phyloP scores from a whole-genome alignment of 1,140 invertebrate genomes.

The Leguminivora glycinivorella region DNA sequence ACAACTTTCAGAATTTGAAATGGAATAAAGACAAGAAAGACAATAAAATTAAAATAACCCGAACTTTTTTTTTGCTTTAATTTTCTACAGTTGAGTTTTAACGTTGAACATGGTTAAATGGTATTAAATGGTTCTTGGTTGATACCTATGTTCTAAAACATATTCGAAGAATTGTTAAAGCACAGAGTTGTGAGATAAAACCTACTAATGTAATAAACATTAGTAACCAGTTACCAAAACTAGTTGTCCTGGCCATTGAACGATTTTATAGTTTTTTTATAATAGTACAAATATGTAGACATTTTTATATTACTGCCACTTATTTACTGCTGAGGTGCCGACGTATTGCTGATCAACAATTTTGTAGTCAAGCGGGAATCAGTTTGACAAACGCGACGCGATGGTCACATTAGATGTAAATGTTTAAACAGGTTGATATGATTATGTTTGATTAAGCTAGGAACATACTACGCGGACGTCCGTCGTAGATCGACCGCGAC shows the following conservation, averaged over 20 bases:
- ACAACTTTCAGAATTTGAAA: conserved; percentile 3
- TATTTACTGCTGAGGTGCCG: neutral
- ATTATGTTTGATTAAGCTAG: too few relatives aligned
- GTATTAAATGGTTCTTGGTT: too few relatives aligned
- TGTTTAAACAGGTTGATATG: too few relatives aligned
- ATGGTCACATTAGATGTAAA: too few relatives aligned
- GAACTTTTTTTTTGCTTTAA: too few relatives aligned
- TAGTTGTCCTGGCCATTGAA: neutral
- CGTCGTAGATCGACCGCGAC: too few relatives aligned
- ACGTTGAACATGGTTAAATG: too few relatives aligned
- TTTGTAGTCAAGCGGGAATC: neutral
- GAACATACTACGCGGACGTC: too few relatives aligned
- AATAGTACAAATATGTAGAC: neutral
- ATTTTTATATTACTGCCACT: neutral
- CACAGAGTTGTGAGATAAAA: neutral
- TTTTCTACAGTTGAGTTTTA: too few relatives aligned
- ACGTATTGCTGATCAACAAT: neutral
- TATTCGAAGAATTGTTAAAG: too few relatives aligned
- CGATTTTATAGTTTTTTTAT: neutral
- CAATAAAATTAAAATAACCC: neutral
- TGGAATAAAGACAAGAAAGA: too few relatives aligned
- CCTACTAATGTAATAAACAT: neutral
- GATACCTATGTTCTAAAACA: too few relatives aligned
- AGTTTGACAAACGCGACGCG: neutral
- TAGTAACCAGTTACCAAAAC: neutral